phyloP scores from a whole-genome alignment of 2,888 invertebrate species.

The Lissonota sp. region DNA sequence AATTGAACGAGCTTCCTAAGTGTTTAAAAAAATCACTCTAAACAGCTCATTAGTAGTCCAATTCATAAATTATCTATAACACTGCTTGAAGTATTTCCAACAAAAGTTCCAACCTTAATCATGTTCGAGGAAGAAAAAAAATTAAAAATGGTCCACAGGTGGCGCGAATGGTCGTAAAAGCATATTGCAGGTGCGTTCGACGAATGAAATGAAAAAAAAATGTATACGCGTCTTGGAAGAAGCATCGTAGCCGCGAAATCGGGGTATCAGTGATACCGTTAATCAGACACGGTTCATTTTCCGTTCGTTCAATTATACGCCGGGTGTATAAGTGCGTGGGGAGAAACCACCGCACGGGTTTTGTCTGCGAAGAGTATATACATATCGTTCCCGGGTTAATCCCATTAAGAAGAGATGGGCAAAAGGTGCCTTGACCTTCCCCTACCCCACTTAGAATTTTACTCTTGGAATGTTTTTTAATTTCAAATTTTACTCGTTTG shows the following conservation, averaged over 20 bases:
- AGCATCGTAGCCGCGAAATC: conserved; percentile 58
- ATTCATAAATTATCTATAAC: no score
- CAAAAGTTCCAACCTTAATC: no score
- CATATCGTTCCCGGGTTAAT: conserved; percentile 71
- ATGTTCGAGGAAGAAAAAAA: background rate
- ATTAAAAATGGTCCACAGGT: conserved; percentile 11
- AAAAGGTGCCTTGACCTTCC: conserved; percentile 66
- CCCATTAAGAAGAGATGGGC: conserved; percentile 74
- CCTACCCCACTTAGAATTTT: background rate
- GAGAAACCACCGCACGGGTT: conserved; percentile 5
- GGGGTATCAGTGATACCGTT: conserved; percentile 75
- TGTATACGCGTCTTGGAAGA: conserved; percentile 5
- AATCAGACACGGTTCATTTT: conserved; percentile 76
- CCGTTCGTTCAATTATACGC: conserved; percentile 78
- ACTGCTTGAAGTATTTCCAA: no score
- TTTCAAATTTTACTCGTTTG: conserved; percentile 29
- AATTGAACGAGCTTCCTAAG: no score
- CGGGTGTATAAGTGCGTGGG: conserved; percentile 27
- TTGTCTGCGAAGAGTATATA: conserved; percentile 58
- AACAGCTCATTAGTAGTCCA: no score
- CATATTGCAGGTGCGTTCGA: conserved; percentile 39
- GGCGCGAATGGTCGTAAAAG: conserved; percentile 36
- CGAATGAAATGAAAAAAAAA: conserved; percentile 15
- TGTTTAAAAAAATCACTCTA: no score
- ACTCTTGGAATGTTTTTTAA: conserved; percentile 60